Evolutionary conservation across 2,113 vertebrate species (phyloP).

Genomic region (Pachypanchax playfairii): DNA sequence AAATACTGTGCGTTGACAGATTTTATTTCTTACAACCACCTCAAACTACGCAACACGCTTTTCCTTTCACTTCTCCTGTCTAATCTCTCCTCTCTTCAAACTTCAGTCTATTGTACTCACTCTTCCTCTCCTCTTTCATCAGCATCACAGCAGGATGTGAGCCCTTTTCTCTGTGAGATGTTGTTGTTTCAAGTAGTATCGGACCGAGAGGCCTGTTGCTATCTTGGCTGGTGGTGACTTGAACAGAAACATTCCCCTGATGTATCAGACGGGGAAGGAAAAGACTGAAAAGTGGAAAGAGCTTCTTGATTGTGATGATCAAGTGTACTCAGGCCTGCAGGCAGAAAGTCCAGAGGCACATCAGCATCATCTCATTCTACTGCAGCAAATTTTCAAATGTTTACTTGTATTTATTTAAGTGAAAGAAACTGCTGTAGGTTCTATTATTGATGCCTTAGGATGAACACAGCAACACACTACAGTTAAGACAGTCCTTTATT

Average conservation of each 20-base stretch:
- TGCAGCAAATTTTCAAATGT: neutral
- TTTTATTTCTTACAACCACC: no score
- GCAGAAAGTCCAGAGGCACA: neutral
- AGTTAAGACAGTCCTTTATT: no score
- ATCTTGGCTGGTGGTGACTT: conserved; percentile 1
- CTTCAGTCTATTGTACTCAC: conserved; percentile 9
- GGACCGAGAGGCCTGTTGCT: neutral
- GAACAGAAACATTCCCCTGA: neutral
- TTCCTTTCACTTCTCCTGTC: neutral
- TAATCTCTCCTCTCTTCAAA: conserved; percentile 43
- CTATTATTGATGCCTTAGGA: no score
- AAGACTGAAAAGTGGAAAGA: neutral
- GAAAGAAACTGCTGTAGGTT: no score
- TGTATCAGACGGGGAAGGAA: neutral
- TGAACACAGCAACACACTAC: no score
- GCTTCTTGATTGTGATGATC: conserved; percentile 29
- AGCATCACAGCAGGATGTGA: neutral
- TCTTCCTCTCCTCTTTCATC: conserved; percentile 3
- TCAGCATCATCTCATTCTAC: neutral
- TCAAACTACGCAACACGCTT: neutral
- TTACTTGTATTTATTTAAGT: neutral
- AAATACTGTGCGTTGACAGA: no score
- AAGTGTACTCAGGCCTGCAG: neutral
- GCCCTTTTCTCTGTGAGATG: neutral
- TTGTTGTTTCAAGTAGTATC: neutral